Evolutionary conservation across 2,113 vertebrate species (phyloP), one percentile per base, ranked within the genome.

Genomic region (Syngnathus floridae): DNA sequence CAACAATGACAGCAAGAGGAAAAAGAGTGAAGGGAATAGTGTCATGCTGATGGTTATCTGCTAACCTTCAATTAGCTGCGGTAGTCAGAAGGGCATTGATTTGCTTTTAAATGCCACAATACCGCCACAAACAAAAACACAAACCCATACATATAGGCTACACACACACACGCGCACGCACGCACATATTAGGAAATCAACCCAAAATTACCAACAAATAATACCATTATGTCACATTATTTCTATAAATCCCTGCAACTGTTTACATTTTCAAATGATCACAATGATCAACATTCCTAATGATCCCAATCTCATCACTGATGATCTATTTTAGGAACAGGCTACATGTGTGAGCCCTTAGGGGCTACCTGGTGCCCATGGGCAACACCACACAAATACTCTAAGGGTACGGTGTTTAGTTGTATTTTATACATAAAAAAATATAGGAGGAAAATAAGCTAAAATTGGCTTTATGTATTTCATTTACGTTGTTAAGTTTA

Each of bases 41-140:
- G 59, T 77, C 80, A 86, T 43, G 76, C 83, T 89, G 85, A 82
- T 80, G 73, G 70, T 38, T 88, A 84, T 88, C 84, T 85, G 78
- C 82, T 91, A 91, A 90, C 89, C 91, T 91, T 91, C 91, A 91
- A 90, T 90, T 90, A 91, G 88, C 73, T 82, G 89, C 85, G 43
- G 85, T 83, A 86, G 84, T 84, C 86, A 84, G 85, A 76, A 83
- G 83, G 82, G 75, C 79, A 89, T 88, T 86, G 89, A 92, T 90
- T 89, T 84, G 74, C 68, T 65, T 79, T 76, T 87, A 91, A 92
- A 91, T 92, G 90, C 87, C 89, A 92, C 51, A 68, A 75, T 36
- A 62, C 38, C 43, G 67, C 7, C 66, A 62, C 62, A 43, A 36
- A 63, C 48, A 41, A 31, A 49, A 26, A 45, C 49, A 66, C 67